Base-by-base conservation (phyloP, 2,888 invertebrate genomes). In the Ryuthela nishihirai region DNA sequence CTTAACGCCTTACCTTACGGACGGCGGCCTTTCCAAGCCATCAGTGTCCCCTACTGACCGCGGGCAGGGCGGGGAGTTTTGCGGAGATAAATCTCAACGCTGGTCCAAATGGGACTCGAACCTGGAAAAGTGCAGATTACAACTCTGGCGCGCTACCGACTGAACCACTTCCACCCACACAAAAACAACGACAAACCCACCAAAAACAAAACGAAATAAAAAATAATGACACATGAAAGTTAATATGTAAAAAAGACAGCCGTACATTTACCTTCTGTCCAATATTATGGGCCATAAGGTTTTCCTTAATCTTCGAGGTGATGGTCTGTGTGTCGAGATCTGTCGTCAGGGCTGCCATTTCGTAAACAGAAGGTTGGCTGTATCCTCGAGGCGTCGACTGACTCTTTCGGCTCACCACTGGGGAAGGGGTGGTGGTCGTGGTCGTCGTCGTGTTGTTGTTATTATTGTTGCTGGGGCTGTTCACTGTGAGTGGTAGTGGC, bases 221-320 rank as follows among this genome's bases (percentile, higher is more conserved):
- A n/a, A n/a, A n/a, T n/a, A n/a, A n/a, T n/a, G n/a, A n/a, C n/a
- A n/a, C n/a, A n/a, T n/a, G n/a, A n/a, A n/a, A n/a, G n/a, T n/a
- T n/a, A n/a, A n/a, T n/a, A n/a, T n/a, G n/a, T n/a, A 21, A 4
- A 4, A 40, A 21, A 20, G 20, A 40, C 2, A 40, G 4, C n/a
- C 12, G 15, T 12, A 48, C 15, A 48, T 66, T 53, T 73, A 85
- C 82, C 80, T 97, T 97, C 76, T 98, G 98, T 3, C 97, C 97
- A 67, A 98, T 93, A 72, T 97, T 97, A 74, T 97, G 95, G 34
- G 95, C 94, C 47, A 97, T 79, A 9, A 98, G 79, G 0, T 95
- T 93, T 75, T 97, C 97, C 73, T 97, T 98, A 73, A 97, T 95
- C 75, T 92, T 91, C 7, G 93, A 93, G 2, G 97, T 97, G 69